A percentile compares a stretch with the other conserved stretches of the same genome.
These are phyloP conservation scores for Dynastes grantii DNA, from an alignment of 2,888 invertebrate genomes.

Conservation along the genomic window DNA sequence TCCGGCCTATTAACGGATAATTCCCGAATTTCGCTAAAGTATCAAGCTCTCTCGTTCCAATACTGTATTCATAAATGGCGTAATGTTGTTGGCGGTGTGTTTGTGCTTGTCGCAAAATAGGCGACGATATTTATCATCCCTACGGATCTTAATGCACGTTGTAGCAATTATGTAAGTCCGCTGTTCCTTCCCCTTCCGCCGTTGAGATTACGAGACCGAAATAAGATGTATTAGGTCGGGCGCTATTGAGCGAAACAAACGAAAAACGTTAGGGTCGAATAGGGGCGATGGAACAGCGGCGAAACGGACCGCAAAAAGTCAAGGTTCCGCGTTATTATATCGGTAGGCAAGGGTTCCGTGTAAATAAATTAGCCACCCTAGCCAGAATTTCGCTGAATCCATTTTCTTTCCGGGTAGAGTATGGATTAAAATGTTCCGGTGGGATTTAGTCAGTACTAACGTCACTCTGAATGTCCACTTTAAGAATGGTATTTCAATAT, in stretches of 20 bases:
- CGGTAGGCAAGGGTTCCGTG: not conserved
- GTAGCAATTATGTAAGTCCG: slow-evolving; percentile 17
- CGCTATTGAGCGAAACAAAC: slow-evolving; percentile 8
- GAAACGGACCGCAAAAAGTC: slow-evolving; percentile 20
- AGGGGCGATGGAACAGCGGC: no score
- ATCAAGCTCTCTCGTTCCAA: not conserved
- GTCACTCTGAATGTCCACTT: no score
- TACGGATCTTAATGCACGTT: slow-evolving; percentile 7
- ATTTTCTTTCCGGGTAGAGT: no score
- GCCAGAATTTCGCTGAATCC: no score
- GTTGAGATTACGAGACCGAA: not conserved
- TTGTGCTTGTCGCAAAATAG: not conserved
- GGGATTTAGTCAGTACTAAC: no score
- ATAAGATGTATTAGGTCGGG: slow-evolving; percentile 7
- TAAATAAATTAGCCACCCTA: no score
- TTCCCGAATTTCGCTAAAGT: not conserved
- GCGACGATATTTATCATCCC: slow-evolving; percentile 1
- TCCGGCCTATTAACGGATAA: not conserved
- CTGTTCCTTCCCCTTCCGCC: not conserved
- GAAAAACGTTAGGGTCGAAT: not conserved
- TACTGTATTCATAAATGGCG: no score
- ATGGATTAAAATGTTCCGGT: no score
- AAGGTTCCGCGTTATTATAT: slow-evolving; percentile 13
- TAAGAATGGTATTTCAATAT: no score
- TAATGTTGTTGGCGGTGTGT: no score